Base-by-base conservation (phyloP, 2,113 vertebrate species). In the Struthidea cinerea region DNA sequence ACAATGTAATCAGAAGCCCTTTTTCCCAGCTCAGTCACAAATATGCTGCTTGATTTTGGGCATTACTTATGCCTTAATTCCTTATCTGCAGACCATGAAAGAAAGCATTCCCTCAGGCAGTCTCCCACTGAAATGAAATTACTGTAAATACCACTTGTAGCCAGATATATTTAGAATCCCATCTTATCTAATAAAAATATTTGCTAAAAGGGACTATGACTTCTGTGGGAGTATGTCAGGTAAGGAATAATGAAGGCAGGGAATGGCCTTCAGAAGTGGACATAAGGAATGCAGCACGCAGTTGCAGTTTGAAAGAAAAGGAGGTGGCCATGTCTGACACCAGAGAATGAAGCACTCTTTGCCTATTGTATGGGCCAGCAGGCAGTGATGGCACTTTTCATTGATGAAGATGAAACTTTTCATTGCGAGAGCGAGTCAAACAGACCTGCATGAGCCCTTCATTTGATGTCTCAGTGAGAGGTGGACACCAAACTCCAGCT, bases 301-400 rank as follows among this genome's bases (percentile, higher is more conserved):
- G 16, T 32, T 35, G 17, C 30, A 11, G 9, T 56, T 69, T 75
- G 53, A 59, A 87, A 84, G 30, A 42, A 61, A 77, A 65, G 21
- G 17, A 71, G 6, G 12, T 5, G 3, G 23, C 6, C 3, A 8
- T 55, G 21, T 60, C 78, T 81, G 20, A 41, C 42, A 39, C 4
- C 17, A 39, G 68, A 56, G 32, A 57, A 61, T 35, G 52, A 70
- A 74, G 21, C 5, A 35, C 3, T 55, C 27, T 44, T 56, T 39
- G 30, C 5, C 11, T 10, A 4, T 22, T 2, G 0, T 23, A 18
- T 27, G 21, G 32, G 14, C 30, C 4, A 3, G 26, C 44, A 52
- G 39, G 53, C 16, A 80, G 57, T 27, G 15, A 65, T 7, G 1
- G 21, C 33, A 41, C 17, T n/a, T n/a, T n/a, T n/a, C n/a, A n/a